Evolutionary conservation across 2,888 invertebrate genomes (phyloP).

Genomic region (Actias luna): DNA sequence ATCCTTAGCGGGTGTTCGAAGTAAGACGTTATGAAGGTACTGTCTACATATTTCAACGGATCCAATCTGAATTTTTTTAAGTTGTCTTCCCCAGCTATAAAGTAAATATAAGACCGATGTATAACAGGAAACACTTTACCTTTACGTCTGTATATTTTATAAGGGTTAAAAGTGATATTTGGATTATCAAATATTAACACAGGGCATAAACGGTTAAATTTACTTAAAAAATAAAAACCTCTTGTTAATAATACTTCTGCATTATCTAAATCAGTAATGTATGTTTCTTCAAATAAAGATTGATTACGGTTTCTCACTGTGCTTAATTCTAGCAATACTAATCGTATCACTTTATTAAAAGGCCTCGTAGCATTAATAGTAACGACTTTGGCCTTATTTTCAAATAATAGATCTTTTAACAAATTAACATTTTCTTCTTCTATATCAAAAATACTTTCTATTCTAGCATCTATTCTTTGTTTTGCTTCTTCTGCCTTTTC

Average conservation of each 20-base stretch:
- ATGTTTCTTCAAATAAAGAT: slow-evolving; percentile 82
- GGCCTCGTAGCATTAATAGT: slow-evolving; percentile 65
- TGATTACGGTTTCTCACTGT: slow-evolving; percentile 63
- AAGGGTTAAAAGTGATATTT: slow-evolving; percentile 72
- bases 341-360: slow-evolving; percentile 50
- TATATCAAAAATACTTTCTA: slow-evolving; percentile 67
- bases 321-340: slow-evolving; percentile 47
- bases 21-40: slow-evolving; percentile 60
- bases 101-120: slow-evolving; percentile 83
- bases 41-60: slow-evolving; percentile 79
- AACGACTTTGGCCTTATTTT: slow-evolving; percentile 70
- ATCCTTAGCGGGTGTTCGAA: slow-evolving; percentile 78
- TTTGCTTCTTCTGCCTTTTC: slow-evolving; percentile 72
- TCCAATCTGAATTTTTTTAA: slow-evolving; percentile 75
- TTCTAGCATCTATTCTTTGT: slow-evolving; percentile 65
- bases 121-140: slow-evolving; percentile 78
- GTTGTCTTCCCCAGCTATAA: slow-evolving; percentile 72
- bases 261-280: slow-evolving; percentile 71
- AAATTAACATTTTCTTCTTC: slow-evolving; percentile 68
- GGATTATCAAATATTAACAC: slow-evolving; percentile 80
- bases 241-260: slow-evolving; percentile 80
- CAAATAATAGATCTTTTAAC: slow-evolving; percentile 55
- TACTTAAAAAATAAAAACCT: slow-evolving; percentile 84
- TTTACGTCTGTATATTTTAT: slow-evolving; percentile 60
- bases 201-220: slow-evolving; percentile 84